Base-by-base conservation (phyloP, 2,888 invertebrate species). In the Parnassius orleans region DNA sequence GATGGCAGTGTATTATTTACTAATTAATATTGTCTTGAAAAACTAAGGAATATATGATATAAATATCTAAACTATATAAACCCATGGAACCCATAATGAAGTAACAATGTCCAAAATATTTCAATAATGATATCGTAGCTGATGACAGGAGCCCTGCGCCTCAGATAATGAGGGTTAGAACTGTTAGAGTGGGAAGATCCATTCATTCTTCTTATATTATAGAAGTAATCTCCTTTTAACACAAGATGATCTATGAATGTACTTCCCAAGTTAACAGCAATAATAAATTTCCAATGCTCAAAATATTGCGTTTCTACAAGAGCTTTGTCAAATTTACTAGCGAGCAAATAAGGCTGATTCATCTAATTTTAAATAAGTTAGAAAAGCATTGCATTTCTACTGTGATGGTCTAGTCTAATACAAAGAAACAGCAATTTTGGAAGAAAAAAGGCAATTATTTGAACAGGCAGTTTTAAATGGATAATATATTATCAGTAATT, bases 111-210 rank as follows among this genome's bases (percentile, higher is more conserved):
- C 7, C 33, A 12, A n/a, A 46, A n/a, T 46, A 46, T 11, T 46
- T 46, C 11, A 46, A 46, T 0, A 46, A 48, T 53, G 53, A 46
- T 57, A 61, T 15, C 87, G 87, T 82, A 87, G 89, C 90, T 88
- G 90, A 90, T 76, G 88, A 90, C 79, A 83, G 86, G 90, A 81
- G 72, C 81, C 76, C 90, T 91, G 90, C 90, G 79, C 86, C 77
- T 89, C 90, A 87, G 90, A 91, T 83, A 88, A 77, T 68, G 90
- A 90, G 90, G 90, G 87, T 72, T 57, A 43, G 53, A 60, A 75
- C 79, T 86, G 86, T 75, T 69, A 75, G 73, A 65, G 70, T 68
- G 75, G 85, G 83, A 83, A 78, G 61, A 64, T 10, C 15, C 62
- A 66, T 65, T 58, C 53, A 53, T 50, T 33, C 43, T 59, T 12